Evolutionary conservation across 2,888 invertebrate genomes (phyloP).

Genomic region (Drosophila nr. perissopoda): DNA sequence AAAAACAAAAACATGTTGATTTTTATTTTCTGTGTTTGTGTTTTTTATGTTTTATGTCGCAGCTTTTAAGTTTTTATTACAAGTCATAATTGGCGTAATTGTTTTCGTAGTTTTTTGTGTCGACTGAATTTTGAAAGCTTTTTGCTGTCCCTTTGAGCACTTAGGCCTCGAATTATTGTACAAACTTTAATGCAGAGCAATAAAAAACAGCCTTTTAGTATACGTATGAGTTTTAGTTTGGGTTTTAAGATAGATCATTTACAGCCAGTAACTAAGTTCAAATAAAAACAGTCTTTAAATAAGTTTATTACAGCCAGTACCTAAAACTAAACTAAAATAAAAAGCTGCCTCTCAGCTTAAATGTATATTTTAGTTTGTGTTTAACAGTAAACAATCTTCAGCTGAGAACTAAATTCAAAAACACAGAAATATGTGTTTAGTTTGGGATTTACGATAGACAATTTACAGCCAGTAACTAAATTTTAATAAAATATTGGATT

Average conservation of each 20-base stretch:
- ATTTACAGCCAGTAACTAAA: not conserved
- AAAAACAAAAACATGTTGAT: slow-evolving; percentile 56
- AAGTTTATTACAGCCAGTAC: not conserved
- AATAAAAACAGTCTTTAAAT: no score
- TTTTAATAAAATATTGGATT: no score
- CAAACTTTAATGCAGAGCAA: not conserved
- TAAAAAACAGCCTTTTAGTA: not conserved
- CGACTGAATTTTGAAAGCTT: slow-evolving; percentile 58
- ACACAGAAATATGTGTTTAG: no score
- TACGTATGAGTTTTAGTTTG: not conserved
- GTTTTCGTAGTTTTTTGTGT: slow-evolving; percentile 73
- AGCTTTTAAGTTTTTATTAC: slow-evolving; percentile 73
- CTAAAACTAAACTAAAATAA: not conserved
- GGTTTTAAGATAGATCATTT: not conserved
- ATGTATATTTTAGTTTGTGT: not conserved
- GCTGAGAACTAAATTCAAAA: not conserved
- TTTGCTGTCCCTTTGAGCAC: slow-evolving; percentile 57
- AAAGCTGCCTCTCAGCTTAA: not conserved
- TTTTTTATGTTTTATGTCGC: slow-evolving; percentile 39
- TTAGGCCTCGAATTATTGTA: slow-evolving; percentile 32
- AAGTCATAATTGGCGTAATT: slow-evolving; percentile 73
- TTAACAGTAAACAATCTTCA: not conserved
- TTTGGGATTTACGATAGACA: no score
- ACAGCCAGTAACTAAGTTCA: not conserved
- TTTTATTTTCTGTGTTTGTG: slow-evolving; percentile 38